A percentile compares a stretch with the other conserved stretches of the same genome.
Conservation (phyloP, 2,113 vertebrate species). For the Xerus inauris region DNA sequence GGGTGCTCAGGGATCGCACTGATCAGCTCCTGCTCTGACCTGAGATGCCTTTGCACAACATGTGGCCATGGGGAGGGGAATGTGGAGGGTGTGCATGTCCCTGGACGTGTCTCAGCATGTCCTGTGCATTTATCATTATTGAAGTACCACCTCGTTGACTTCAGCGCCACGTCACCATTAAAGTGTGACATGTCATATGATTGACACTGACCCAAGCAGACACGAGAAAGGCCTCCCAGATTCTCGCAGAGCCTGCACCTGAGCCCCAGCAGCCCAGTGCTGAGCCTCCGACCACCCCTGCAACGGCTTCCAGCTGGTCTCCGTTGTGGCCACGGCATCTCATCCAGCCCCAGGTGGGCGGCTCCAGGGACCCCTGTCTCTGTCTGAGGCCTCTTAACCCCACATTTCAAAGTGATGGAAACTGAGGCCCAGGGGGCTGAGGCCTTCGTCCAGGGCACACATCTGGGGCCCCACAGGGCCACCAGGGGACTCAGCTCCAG, state of each 20-base stretch:
- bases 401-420: fast-evolving
- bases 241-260: neutral
- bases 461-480: neutral
- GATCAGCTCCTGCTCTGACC: neutral
- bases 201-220: neutral
- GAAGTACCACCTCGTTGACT: no score
- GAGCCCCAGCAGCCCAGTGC: fast-evolving
- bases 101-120: fast-evolving
- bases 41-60: neutral
- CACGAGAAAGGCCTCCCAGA: neutral
- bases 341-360: neutral
- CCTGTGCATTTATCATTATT: neutral
- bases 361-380: no score
- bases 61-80: fast-evolving
- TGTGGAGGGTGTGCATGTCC: neutral
- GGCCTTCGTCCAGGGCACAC: neutral
- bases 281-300: neutral
- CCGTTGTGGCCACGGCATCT: neutral
- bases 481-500: neutral
- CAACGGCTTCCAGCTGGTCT: neutral
- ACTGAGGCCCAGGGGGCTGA: neutral
- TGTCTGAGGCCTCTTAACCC: neutral
- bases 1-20: neutral
- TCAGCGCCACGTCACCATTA: neutral
- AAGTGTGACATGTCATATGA: neutral